Conservation (phyloP, 1,140 invertebrate species). For the Diorhabda sublineata region DNA sequence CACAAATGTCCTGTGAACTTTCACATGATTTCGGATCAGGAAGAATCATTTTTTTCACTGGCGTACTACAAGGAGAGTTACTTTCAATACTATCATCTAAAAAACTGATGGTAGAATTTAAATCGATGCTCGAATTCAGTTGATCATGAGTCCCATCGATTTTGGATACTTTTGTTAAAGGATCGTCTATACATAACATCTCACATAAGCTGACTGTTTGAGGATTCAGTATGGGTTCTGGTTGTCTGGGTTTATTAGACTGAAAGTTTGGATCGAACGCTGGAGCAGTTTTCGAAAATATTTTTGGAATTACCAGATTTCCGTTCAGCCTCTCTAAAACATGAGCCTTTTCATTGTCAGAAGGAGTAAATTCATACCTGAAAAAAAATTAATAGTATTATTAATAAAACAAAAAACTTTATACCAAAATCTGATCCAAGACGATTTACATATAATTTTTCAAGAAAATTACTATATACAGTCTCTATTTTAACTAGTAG, state of each 20-base stretch:
- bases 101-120: conserved; percentile 23
- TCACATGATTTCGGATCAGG: conserved; percentile 23
- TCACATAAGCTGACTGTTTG: conserved; percentile 81
- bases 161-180: conserved; percentile 52
- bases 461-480: too few relatives aligned
- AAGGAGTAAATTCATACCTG: conserved; percentile 73
- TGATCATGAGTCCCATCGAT: conserved; percentile 26
- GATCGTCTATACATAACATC: conserved; percentile 75
- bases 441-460: too few relatives aligned
- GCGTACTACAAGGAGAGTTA: conserved; percentile 6
- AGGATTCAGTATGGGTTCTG: conserved; percentile 62
- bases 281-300: conserved; percentile 72
- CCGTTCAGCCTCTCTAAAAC: conserved; percentile 63
- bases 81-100: conserved; percentile 19
- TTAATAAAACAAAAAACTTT: too few relatives aligned
- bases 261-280: conserved; percentile 54
- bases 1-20: too few relatives aligned
- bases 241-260: conserved; percentile 40
- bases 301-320: conserved; percentile 67
- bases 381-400: conserved; percentile 26
- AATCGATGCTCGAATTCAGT: conserved; percentile 22
- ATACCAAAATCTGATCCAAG: too few relatives aligned
- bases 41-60: conserved; percentile 19
- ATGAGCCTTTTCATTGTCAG: conserved; percentile 65
- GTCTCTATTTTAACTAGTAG: too few relatives aligned